These are phyloP conservation scores for Cordilura impudica DNA, from an alignment of 2,888 invertebrate genomes.

Conservation along the genomic window DNA sequence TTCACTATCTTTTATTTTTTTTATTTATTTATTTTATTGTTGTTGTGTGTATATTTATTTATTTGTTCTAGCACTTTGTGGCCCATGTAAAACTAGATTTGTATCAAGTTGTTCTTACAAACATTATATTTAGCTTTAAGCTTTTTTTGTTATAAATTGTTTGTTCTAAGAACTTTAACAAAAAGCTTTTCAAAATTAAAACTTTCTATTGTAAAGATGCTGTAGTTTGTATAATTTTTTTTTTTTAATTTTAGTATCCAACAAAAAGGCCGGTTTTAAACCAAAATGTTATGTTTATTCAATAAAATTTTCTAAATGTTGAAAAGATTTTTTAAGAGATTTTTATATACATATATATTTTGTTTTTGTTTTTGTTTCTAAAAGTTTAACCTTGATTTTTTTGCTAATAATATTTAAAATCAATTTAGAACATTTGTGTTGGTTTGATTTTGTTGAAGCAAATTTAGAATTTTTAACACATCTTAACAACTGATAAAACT, in stretches of 20 bases:
- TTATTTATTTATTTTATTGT: slow-evolving; percentile 37
- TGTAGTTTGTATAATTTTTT: not conserved
- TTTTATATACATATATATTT: slow-evolving; percentile 1
- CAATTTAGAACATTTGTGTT: slow-evolving; percentile 17
- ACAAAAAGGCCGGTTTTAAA: not conserved
- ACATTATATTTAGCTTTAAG: not conserved
- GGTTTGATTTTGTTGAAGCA: slow-evolving; percentile 29
- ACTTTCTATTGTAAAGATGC: not conserved
- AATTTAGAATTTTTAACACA: slow-evolving; percentile 43
- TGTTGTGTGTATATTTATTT: slow-evolving; percentile 59
- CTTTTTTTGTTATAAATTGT: not conserved
- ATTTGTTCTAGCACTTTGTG: not conserved
- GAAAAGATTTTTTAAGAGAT: slow-evolving; percentile 4
- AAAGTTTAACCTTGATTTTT: slow-evolving; percentile 77
- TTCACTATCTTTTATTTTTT: slow-evolving; percentile 9
- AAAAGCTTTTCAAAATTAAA: not conserved
- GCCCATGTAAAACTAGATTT: not conserved
- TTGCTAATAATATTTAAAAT: slow-evolving; percentile 10
- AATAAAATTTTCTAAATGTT: not conserved
- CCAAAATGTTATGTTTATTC: not conserved
- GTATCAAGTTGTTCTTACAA: not conserved
- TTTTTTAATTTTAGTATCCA: not conserved
- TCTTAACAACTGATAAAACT: not conserved
- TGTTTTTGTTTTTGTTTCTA: slow-evolving; percentile 35
- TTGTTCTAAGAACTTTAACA: not conserved